phyloP scores from a whole-genome alignment of 2,888 invertebrate genomes.

The Drosophila percnosoma region DNA sequence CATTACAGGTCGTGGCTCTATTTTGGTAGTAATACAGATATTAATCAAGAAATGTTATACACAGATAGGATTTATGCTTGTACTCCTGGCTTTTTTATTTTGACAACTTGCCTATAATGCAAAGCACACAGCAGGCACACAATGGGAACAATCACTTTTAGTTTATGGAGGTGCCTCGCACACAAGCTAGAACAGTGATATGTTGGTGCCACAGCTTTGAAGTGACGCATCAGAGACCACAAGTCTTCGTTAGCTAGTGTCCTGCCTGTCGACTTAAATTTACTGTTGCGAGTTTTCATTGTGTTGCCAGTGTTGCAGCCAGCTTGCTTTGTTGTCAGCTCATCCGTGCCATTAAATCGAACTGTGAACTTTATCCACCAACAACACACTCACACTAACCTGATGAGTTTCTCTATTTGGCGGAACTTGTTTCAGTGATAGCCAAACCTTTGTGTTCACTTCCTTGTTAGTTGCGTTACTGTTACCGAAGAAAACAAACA shows the following conservation, averaged over 20 bases:
- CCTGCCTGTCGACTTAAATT: conserved; percentile 46
- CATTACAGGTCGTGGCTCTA: background rate
- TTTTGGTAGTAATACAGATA: background rate
- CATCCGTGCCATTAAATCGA: conserved; percentile 50
- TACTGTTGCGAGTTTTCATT: conserved; percentile 50
- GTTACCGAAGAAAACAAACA: background rate
- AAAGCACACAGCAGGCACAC: background rate
- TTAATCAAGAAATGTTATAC: background rate
- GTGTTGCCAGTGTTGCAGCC: conserved; percentile 24
- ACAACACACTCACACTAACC: conserved; percentile 11
- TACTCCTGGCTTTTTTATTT: background rate
- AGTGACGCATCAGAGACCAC: conserved; percentile 23
- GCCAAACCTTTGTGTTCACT: conserved; percentile 31
- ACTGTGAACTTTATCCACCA: conserved; percentile 43
- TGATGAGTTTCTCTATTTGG: conserved; percentile 24
- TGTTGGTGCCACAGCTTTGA: conserved; percentile 39
- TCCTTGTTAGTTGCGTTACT: conserved; percentile 22
- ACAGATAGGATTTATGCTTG: background rate
- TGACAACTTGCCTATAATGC: conserved; percentile 2
- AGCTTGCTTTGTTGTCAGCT: conserved; percentile 57
- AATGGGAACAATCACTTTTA: background rate
- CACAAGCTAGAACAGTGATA: conserved; percentile 12
- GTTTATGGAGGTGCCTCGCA: conserved; percentile 11
- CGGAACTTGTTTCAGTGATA: conserved; percentile 13
- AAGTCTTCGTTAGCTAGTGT: conserved; percentile 45